These are phyloP conservation scores for Acrossocheilus wenchowensis DNA, from an alignment of 2,797 vertebrate species.

Conservation along the genomic window DNA sequence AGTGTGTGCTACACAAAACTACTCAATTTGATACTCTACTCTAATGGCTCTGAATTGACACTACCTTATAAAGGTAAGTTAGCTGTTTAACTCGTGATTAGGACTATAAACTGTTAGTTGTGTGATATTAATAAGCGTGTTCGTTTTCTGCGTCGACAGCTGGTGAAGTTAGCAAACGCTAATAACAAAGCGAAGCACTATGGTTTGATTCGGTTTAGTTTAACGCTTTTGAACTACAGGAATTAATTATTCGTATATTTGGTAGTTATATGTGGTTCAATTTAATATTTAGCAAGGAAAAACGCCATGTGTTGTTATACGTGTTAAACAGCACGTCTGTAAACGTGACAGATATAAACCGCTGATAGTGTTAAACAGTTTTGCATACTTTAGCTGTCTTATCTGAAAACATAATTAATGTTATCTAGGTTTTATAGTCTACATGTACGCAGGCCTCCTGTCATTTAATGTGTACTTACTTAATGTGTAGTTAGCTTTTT, in stretches of 20 bases:
- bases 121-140: not conserved
- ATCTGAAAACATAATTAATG: not conserved
- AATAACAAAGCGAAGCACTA: slow-evolving; percentile 18
- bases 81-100: not conserved
- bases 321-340: not conserved
- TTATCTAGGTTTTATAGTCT: slow-evolving; percentile 7
- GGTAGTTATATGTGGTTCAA: not conserved
- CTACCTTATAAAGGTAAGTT: slow-evolving; percentile 25
- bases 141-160: not conserved
- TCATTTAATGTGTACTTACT: not conserved
- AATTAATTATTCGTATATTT: not conserved
- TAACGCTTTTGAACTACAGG: not conserved
- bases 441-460: not conserved
- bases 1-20: not conserved
- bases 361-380: not conserved
- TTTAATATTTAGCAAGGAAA: too few relatives aligned
- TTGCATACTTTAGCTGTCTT: not conserved
- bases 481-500: not conserved
- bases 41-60: slow-evolving; percentile 5
- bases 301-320: not conserved
- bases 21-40: not conserved
- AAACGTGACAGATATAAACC: not conserved
- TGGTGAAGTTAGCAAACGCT: slow-evolving; percentile 14
- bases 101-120: not conserved
- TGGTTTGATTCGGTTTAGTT: slow-evolving; percentile 9